Base-by-base conservation (phyloP, 2,888 invertebrate species). In the Tinea semifulvella region DNA sequence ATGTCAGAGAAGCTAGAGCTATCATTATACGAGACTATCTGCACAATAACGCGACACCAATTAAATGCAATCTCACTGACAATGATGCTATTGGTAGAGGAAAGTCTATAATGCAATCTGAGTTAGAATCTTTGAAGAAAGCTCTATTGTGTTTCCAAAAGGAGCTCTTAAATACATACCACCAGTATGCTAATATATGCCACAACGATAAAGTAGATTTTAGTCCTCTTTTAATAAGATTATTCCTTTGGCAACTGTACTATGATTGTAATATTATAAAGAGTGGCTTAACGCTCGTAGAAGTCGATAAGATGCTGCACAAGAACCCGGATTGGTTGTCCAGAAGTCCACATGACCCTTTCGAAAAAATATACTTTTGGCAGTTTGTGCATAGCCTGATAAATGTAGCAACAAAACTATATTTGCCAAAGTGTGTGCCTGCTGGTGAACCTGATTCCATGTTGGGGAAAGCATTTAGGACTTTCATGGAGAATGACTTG, bases 241-340 rank as follows among this genome's bases (percentile, higher is more conserved):
- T 86, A 25, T 84, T 81, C 53, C 58, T 87, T 18, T 86, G 86
- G 86, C 86, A 87, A 56, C 62, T 87, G 17, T 84, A 82, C 61
- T 72, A 76, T 47, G 86, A 87, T 53, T 82, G 84, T 43, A 71
- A 71, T 26, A 58, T 86, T 43, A 72, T 81, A 45, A 62, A 71
- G 20, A 77, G 72, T 52, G 74, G 75, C 2, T 55, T 83, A 38
- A 79, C 82, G 11, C 61, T 87, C 3, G 66, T 77, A 2, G 74
- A 85, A 43, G 75, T 82, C 3, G 86, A 87, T 57, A 57, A 60
- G 36, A 60, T 80, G 48, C 69, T 83, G 50, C 66, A 76, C 49
- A 54, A 67, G 48, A 83, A 84, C 53, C 72, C 73, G 0, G 65
- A 68, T 43, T 79, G 80, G 68, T 61, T 82, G 1, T 58, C 83